phyloP scores from a whole-genome alignment of 2,113 vertebrate species.

The Chloropsis hardwickii region DNA sequence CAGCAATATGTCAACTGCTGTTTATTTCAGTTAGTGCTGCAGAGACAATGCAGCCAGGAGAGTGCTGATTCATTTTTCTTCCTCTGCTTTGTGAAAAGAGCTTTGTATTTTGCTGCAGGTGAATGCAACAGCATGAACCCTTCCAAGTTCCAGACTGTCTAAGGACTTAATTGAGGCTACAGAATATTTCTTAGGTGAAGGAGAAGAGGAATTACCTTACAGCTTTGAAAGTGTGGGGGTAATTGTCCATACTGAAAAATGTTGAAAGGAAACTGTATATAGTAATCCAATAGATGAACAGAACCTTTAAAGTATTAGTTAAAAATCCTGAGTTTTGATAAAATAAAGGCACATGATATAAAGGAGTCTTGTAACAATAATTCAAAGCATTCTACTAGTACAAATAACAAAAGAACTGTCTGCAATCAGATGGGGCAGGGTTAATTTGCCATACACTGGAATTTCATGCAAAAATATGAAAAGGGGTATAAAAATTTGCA shows the following conservation, averaged over 20 bases:
- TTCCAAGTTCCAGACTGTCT: neutral
- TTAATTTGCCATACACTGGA: conserved; percentile 2
- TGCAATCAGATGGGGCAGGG: neutral
- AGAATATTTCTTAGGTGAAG: neutral
- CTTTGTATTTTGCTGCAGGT: neutral
- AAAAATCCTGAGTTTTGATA: neutral
- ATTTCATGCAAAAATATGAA: neutral
- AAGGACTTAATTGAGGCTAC: neutral
- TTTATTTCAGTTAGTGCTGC: neutral
- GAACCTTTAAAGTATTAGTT: neutral
- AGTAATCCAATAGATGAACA: neutral
- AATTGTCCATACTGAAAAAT: neutral
- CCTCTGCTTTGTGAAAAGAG: neutral
- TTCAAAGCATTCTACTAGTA: neutral
- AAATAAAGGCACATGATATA: neutral
- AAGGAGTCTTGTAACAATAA: neutral
- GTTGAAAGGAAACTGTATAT: neutral
- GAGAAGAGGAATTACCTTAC: neutral
- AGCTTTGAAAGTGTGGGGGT: neutral
- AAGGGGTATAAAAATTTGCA: conserved; percentile 8
- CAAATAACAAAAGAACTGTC: neutral
- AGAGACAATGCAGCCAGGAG: neutral
- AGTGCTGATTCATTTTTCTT: neutral
- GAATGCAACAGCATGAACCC: neutral
- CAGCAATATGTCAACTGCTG: neutral